These are phyloP conservation scores for Pseudopipra pipra DNA, from an alignment of 2,113 vertebrate genomes.

Conservation along the genomic window DNA sequence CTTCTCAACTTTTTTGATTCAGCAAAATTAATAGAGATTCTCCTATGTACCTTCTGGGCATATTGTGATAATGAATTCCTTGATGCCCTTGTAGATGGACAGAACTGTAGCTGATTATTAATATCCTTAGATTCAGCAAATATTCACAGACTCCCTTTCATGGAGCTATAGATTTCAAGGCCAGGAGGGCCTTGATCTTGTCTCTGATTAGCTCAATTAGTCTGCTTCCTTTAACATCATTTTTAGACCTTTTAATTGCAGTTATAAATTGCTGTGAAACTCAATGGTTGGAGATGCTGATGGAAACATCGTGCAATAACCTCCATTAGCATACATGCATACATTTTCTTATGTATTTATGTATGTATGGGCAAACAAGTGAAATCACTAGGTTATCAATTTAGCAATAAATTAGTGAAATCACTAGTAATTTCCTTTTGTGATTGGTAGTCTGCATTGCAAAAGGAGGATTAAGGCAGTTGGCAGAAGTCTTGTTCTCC, in stretches of 20 bases:
- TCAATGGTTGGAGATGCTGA: background rate
- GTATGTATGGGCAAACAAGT: background rate
- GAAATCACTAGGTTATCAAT: background rate
- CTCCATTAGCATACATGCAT: background rate
- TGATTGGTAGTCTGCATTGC: background rate
- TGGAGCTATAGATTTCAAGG: background rate
- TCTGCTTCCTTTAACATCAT: slow-evolving; percentile 48
- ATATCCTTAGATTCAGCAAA: slow-evolving; percentile 1
- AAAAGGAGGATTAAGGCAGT: background rate
- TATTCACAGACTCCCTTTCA: background rate
- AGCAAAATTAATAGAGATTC: background rate
- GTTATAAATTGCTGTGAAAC: slow-evolving; percentile 46
- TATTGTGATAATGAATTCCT: background rate
- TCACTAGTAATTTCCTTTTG: background rate
- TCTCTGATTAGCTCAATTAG: slow-evolving; percentile 64
- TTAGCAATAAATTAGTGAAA: background rate
- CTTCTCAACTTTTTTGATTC: background rate
- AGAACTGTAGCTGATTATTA: background rate
- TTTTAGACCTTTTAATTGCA: slow-evolving; percentile 64
- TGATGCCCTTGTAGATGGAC: background rate
- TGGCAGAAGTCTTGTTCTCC: background rate
- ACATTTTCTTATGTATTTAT: background rate
- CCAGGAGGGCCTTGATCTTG: slow-evolving; percentile 23
- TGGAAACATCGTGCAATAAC: background rate
- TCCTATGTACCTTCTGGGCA: background rate